phyloP scores from a whole-genome alignment of 2,797 vertebrate species.

The Brotula barbata region DNA sequence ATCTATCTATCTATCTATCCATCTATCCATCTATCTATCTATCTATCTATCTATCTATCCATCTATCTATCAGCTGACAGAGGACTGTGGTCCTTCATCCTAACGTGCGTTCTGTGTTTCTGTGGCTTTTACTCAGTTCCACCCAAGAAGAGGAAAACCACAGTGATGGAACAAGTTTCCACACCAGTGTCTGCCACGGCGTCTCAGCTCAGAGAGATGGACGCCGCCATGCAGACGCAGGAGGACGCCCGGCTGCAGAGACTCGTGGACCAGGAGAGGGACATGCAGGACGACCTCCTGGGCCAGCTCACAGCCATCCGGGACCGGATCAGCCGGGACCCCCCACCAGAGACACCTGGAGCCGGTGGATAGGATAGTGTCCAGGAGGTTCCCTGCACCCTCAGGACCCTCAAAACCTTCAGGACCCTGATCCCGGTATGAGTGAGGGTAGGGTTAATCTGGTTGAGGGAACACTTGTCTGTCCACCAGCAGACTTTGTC shows the following conservation, averaged over 20 bases:
- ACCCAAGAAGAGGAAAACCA: conserved; percentile 39
- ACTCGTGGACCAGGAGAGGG: conserved; percentile 58
- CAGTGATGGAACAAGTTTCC: conserved; percentile 51
- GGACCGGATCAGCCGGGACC: conserved; percentile 43
- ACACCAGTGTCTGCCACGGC: conserved; percentile 38
- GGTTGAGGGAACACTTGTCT: no score
- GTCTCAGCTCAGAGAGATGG: conserved; percentile 53
- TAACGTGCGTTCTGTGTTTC: neutral
- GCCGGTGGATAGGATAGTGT: conserved; percentile 50
- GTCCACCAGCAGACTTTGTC: no score
- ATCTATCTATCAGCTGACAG: no score
- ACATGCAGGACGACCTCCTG: conserved; percentile 59
- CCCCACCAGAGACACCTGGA: conserved; percentile 49
- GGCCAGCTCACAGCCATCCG: conserved; percentile 47
- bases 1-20: no score
- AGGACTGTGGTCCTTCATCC: no score
- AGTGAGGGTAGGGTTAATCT: no score
- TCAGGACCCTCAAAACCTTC: neutral
- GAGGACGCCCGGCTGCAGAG: conserved; percentile 53
- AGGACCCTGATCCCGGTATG: no score
- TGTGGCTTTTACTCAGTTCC: conserved; percentile 8
- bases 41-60: no score
- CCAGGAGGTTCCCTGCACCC: conserved; percentile 32
- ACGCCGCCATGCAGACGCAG: conserved; percentile 54
- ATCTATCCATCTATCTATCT: no score